Evolutionary conservation across 1,140 invertebrate species (phyloP), one percentile per base, ranked within the genome.

Genomic region (Ips typographus): DNA sequence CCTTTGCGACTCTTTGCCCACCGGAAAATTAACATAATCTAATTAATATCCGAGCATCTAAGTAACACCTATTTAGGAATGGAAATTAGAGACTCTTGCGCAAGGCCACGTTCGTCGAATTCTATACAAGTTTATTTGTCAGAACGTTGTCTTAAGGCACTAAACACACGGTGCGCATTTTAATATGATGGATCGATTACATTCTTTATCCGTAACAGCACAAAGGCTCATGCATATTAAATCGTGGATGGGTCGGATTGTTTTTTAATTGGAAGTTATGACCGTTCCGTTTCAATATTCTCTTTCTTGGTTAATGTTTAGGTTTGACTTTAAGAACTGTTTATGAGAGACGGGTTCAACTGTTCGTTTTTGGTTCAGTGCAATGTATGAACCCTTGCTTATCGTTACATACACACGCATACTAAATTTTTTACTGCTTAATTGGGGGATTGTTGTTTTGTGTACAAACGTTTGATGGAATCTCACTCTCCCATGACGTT

Each of bases 121-220:
- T 65, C 49, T 42, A 22, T 22, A 40, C 51, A 53, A 65, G 62
- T 52, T 65, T 55, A 65, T 65, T 65, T 65, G 62, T 65, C 62
- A 65, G 52, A 36, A 56, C 49, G 51, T 65, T 65, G 41, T 52
- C 51, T n/a, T 55, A 60, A 38, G 61, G 61, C 49, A 40, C 47
- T 38, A 52, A 7, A 22, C 37, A 40, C 47, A 37, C 47, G 40
- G 62, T 65, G 41, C 51, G 38, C 51, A 56, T 63, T 65, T 65
- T 65, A 65, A 55, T 36, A 65, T 65, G 62, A 65, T 65, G 51
- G 52, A 65, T 65, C 52, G 62, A 56, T 65, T 65, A 56, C 52
- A 65, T 65, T 55, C 42, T 65, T 65, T 65, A 65, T 56, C 56
- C 51, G 62, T 41, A 65, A 42, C 39, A 65, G 22, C 40, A 41